phyloP scores from a whole-genome alignment of 1,140 invertebrate species.

The Rhopalosiphum maidis region DNA sequence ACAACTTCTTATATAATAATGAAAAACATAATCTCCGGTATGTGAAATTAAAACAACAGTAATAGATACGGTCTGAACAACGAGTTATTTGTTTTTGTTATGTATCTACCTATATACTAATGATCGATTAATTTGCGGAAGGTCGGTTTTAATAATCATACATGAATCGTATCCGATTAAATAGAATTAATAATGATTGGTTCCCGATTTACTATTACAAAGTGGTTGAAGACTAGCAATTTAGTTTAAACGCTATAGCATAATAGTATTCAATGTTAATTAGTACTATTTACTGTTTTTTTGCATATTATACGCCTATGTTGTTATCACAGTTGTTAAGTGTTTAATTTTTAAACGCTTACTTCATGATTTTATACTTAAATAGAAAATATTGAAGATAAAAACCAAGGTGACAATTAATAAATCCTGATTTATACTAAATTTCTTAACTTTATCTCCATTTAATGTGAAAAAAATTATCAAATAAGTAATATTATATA shows the following conservation, averaged over 20 bases:
- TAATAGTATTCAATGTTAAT: neutral
- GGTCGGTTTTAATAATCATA: neutral
- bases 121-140: neutral
- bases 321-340: neutral
- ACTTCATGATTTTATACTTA: neutral
- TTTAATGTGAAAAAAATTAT: neutral
- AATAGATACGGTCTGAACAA: neutral
- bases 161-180: neutral
- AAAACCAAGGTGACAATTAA: neutral
- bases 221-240: neutral
- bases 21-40: neutral
- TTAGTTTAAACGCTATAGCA: neutral
- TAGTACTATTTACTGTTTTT: neutral
- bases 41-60: neutral
- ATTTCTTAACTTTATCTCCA: neutral
- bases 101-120: neutral
- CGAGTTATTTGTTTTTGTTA: neutral
- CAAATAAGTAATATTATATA: neutral
- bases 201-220: neutral
- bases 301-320: neutral
- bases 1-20: neutral
- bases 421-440: neutral
- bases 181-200: neutral
- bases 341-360: neutral
- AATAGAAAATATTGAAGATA: neutral